These are phyloP conservation scores for Cephus sareptanus DNA, from an alignment of 2,888 invertebrate species.

Conservation along the genomic window DNA sequence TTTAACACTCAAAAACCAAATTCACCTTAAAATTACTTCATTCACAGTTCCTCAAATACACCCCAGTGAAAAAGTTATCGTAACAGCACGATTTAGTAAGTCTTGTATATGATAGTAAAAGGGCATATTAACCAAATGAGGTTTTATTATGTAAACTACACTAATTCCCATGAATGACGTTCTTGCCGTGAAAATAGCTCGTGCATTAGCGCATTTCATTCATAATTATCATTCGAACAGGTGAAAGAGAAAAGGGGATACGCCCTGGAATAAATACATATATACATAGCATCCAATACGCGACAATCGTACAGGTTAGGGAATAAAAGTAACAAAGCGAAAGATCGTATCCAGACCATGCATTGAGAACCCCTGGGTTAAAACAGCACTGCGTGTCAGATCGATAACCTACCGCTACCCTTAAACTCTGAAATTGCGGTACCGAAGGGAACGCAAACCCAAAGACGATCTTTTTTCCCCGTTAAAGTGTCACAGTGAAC, in stretches of 20 bases:
- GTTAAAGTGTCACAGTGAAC: background rate
- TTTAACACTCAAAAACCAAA: background rate
- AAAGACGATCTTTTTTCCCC: background rate
- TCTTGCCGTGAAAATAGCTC: background rate
- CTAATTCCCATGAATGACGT: background rate
- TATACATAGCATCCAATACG: background rate
- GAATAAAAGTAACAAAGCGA: background rate
- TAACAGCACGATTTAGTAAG: too few relatives aligned
- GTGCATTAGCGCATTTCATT: background rate
- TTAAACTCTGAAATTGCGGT: slow-evolving; percentile 53
- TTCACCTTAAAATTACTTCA: background rate
- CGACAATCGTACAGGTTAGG: background rate
- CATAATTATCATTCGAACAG: background rate
- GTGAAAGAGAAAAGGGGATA: background rate
- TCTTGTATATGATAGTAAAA: background rate
- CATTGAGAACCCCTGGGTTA: slow-evolving; percentile 53
- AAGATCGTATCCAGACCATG: background rate
- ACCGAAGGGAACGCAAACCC: slow-evolving; percentile 36
- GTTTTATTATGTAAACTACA: background rate
- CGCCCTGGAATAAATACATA: background rate
- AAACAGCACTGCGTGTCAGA: slow-evolving; percentile 56
- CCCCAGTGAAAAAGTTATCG: too few relatives aligned
- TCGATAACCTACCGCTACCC: slow-evolving; percentile 55
- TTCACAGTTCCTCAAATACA: background rate
- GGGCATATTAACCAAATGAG: slow-evolving; percentile 1